Conservation (phyloP, 1,140 invertebrate species). For the Stratiolaelaps scimitus region DNA sequence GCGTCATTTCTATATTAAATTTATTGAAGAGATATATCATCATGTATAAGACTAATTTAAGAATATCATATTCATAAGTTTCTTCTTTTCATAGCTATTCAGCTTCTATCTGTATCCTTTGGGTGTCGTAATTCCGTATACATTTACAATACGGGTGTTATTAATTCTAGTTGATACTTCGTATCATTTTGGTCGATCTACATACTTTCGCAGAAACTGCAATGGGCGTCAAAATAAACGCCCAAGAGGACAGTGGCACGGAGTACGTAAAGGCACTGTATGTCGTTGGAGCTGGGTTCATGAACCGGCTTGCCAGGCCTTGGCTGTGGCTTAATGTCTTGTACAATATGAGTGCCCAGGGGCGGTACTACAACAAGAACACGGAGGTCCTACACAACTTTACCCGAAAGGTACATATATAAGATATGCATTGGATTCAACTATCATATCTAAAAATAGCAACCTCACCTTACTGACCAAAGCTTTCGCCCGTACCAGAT, state of each 20-base stretch:
- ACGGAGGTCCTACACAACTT: slow-evolving; percentile 39
- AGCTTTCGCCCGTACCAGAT: too few relatives aligned
- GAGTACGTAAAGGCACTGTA: slow-evolving; percentile 58
- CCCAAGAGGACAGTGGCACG: slow-evolving; percentile 52
- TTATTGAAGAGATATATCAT: too few relatives aligned
- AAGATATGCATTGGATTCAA: neutral
- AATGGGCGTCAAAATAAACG: slow-evolving; percentile 59
- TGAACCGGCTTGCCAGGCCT: slow-evolving; percentile 31
- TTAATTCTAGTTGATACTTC: too few relatives aligned
- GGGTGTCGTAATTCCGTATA: too few relatives aligned
- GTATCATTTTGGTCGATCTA: too few relatives aligned
- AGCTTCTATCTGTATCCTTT: too few relatives aligned
- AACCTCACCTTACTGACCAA: too few relatives aligned
- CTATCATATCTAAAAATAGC: neutral
- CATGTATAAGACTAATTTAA: too few relatives aligned
- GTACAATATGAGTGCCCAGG: slow-evolving; percentile 36
- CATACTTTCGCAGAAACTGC: slow-evolving; percentile 73
- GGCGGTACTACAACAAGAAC: slow-evolving; percentile 37
- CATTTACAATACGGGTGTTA: too few relatives aligned
- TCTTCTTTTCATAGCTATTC: too few relatives aligned
- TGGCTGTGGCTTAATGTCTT: slow-evolving; percentile 39
- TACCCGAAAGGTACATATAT: slow-evolving; percentile 37
- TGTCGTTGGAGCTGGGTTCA: slow-evolving; percentile 8
- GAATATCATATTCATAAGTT: too few relatives aligned
- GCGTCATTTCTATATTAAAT: too few relatives aligned